Percentiles rank a stretch among this genome's conserved stretches.
Evolutionary conservation across 2,888 invertebrate genomes (phyloP).

Genomic region (Nymphalis urticae): DNA sequence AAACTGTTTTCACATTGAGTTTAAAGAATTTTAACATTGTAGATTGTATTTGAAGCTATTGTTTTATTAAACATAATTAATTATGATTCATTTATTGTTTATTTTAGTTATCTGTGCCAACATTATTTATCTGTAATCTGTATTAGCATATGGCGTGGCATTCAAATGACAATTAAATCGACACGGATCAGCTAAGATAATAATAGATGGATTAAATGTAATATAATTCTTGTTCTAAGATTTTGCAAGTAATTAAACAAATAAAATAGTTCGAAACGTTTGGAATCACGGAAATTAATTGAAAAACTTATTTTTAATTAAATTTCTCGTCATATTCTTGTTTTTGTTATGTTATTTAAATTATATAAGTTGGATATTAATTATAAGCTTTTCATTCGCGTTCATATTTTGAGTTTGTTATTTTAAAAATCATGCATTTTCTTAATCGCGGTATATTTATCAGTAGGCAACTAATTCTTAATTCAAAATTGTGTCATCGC

Average conservation of each 20-base stretch:
- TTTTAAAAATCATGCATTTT: neutral
- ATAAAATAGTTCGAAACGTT: too few relatives aligned
- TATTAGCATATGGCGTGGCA: slow-evolving; percentile 23
- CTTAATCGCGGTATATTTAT: neutral
- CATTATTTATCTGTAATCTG: slow-evolving; percentile 13
- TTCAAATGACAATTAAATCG: slow-evolving; percentile 22
- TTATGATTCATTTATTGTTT: neutral
- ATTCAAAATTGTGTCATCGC: neutral
- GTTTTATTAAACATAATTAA: neutral
- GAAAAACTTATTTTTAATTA: neutral
- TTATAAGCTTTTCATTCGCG: too few relatives aligned
- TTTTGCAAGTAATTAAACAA: too few relatives aligned
- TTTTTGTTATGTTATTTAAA: neutral
- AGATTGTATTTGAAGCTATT: neutral
- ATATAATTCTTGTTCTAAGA: neutral
- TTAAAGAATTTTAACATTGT: neutral
- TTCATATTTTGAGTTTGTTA: neutral
- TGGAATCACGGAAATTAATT: too few relatives aligned
- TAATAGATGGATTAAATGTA: slow-evolving; percentile 1
- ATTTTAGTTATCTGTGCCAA: slow-evolving; percentile 11
- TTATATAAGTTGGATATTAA: neutral
- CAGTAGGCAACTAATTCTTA: neutral
- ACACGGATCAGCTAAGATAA: slow-evolving; percentile 17
- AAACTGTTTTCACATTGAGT: too few relatives aligned
- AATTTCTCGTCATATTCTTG: neutral